Base-by-base conservation (phyloP, 2,888 invertebrate genomes). In the Ormyrus thymus region DNA sequence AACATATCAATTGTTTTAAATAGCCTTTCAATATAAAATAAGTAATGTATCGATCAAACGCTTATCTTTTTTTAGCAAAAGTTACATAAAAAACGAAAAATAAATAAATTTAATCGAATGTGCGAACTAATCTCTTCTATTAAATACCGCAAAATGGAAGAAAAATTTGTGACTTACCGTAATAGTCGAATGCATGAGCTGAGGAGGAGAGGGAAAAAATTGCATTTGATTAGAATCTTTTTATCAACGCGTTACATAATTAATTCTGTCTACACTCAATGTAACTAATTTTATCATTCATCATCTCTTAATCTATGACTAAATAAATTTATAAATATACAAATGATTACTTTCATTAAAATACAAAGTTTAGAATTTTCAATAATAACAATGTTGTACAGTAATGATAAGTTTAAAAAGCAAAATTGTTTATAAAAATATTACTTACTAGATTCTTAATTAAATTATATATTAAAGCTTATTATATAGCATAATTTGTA, bases 171-270 rank as follows among this genome's bases (percentile, higher is more conserved):
- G 94, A 97, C 98, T 97, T 97, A 98, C 98, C 98, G 97, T 98
- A 98, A 93, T 98, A 98, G 93, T 97, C 98, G 94, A 97, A 96
- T 91, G 97, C 96, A 94, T 97, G 97, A 93, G 97, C 97, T 97
- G 89, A 89, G 89, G 87, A 89, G 86, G 86, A 82, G 87, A 89
- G 86, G 87, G 87, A 89, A 89, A 88, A 89, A 90, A 89, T 87
- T 87, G 86, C 85, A 88, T 86, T 87, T 88, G 87, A 87, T 89
- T 88, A 88, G 85, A 86, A 86, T 86, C 83, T 83, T 81, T 75
- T 81, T 72, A 77, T 70, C 58, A 71, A 10, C 78, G 61, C 79
- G 72, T 78, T 76, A 79, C 58, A 76, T 66, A 68, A 65, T 78
- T 71, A 71, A 66, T 62, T 58, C 69, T 13, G 9, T 78, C 81